These are phyloP conservation scores for Zeugodacus cucurbitae DNA, from an alignment of 1,140 invertebrate genomes.

Conservation along the genomic window DNA sequence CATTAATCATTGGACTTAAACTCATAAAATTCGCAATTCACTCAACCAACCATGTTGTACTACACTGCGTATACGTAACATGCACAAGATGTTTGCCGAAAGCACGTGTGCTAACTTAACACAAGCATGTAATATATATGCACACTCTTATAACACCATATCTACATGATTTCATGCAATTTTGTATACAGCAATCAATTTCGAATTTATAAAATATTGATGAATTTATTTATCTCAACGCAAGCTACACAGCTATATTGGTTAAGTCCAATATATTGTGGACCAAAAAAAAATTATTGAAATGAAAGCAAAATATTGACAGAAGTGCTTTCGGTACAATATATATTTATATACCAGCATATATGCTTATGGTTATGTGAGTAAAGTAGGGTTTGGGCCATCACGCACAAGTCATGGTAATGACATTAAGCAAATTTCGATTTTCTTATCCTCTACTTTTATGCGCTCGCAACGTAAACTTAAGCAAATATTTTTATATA, in stretches of 20 bases:
- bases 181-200: slow-evolving; percentile 58
- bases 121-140: background rate
- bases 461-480: background rate
- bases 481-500: background rate
- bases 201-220: slow-evolving; percentile 57
- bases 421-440: background rate
- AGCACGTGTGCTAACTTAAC: background rate
- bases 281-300: background rate
- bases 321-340: background rate
- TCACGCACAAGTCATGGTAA: background rate
- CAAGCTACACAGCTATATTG: no score
- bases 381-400: background rate
- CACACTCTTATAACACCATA: background rate
- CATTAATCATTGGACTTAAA: slow-evolving; percentile 58
- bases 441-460: background rate
- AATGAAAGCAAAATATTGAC: background rate
- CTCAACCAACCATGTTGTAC: background rate
- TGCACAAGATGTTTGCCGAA: background rate
- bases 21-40: slow-evolving; percentile 26
- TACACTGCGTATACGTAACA: background rate
- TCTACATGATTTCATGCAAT: no score
- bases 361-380: background rate
- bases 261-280: background rate
- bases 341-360: no score
- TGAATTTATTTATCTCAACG: background rate